phyloP scores from a whole-genome alignment of 2,888 invertebrate genomes.

The Cremastobaeus sp. region DNA sequence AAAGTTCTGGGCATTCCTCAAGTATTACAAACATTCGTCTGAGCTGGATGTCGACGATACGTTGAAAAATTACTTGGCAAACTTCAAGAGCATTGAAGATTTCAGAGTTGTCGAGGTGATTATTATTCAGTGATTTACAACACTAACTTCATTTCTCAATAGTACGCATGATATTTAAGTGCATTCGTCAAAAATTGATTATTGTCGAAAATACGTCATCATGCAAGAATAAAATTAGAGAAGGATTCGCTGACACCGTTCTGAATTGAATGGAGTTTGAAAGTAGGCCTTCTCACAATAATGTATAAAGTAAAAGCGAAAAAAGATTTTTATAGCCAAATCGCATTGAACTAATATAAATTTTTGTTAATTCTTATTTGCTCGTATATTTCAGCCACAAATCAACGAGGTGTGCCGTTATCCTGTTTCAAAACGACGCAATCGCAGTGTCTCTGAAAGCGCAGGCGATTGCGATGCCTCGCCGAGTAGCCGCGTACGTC shows the following conservation, averaged over 20 bases:
- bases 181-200: slow-evolving; percentile 28
- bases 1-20: slow-evolving; percentile 99
- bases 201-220: slow-evolving; percentile 32
- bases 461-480: slow-evolving; percentile 77
- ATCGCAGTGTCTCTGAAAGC: slow-evolving; percentile 85
- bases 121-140: slow-evolving; percentile 4
- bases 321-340: too few species aligned
- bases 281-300: slow-evolving; percentile 10
- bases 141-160: not conserved
- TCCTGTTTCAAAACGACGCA: slow-evolving; percentile 80
- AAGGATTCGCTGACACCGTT: slow-evolving; percentile 49
- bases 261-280: slow-evolving; percentile 42
- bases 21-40: slow-evolving; percentile 92
- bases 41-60: slow-evolving; percentile 87
- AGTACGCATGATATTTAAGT: slow-evolving; percentile 32
- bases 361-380: slow-evolving; percentile 8
- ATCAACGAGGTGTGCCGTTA: slow-evolving; percentile 81
- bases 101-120: slow-evolving; percentile 88
- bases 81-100: slow-evolving; percentile 93
- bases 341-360: slow-evolving; percentile 12
- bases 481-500: slow-evolving; percentile 71
- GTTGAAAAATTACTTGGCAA: slow-evolving; percentile 85
- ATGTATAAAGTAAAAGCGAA: slow-evolving; percentile 20
- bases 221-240: slow-evolving; percentile 49
- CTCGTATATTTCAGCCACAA: slow-evolving; percentile 81